These are phyloP conservation scores for Brachyrhaphis roseni DNA, from an alignment of 2,797 vertebrate genomes.

Conservation along the genomic window DNA sequence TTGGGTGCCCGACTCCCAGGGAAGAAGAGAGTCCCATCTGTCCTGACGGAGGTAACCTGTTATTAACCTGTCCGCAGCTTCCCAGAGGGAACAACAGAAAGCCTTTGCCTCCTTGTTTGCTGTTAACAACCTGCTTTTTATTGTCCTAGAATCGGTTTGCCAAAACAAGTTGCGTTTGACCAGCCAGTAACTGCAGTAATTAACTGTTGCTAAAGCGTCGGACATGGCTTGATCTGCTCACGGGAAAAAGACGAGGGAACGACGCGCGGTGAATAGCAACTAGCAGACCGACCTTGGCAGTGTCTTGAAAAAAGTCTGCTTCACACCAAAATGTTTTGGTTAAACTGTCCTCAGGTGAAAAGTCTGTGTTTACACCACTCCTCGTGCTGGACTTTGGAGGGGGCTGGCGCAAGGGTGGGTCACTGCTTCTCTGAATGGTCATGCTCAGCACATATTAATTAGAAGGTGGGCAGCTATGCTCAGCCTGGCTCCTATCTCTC, in stretches of 20 bases:
- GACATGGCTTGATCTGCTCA: conserved; percentile 13
- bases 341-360: conserved; percentile 53
- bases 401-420: conserved; percentile 30
- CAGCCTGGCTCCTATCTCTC: conserved; percentile 60
- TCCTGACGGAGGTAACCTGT: conserved; percentile 64
- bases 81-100: conserved; percentile 61
- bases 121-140: conserved; percentile 58
- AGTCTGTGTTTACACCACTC: conserved; percentile 57
- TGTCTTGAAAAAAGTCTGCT: conserved; percentile 46
- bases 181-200: conserved; percentile 35
- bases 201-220: conserved; percentile 45
- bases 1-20: conserved; percentile 37
- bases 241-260: not conserved
- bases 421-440: conserved; percentile 48
- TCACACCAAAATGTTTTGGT: conserved; percentile 59
- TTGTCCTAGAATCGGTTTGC: conserved; percentile 53
- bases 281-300: conserved; percentile 19
- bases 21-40: conserved; percentile 73
- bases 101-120: conserved; percentile 36
- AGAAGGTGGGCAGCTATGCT: conserved; percentile 63
- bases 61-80: conserved; percentile 71
- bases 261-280: conserved; percentile 6
- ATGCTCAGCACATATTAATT: conserved; percentile 75
- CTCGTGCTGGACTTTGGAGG: conserved; percentile 42
- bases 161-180: conserved; percentile 63